Base-by-base conservation (phyloP, 2,797 vertebrate species). In the Chloroceryle amazona region DNA sequence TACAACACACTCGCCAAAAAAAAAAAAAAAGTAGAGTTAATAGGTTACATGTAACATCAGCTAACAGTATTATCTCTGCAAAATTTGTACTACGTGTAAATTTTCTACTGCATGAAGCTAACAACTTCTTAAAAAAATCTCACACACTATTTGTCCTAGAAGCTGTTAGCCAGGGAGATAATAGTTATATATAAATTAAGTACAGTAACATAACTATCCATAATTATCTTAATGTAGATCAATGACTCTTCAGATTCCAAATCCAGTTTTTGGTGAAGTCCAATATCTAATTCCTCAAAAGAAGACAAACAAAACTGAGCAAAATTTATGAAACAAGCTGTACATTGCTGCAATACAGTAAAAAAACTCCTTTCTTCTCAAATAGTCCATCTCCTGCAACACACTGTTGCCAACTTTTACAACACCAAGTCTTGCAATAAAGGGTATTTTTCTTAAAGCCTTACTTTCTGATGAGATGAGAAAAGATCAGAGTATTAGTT, bases 31-130 rank as follows among this genome's bases (percentile, higher is more conserved):
- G 16, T 17, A 41, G 11, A 54, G 7, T 41, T 46, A 42, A 41
- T 8, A 83, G 25, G 15, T 90, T 93, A 80, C 16, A 83, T 96
- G 86, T 87, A 82, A 90, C 47, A 85, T 26, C 25, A 94, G 86
- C 28, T 46, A 49, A 41, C 2, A 22, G 17, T 17, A 86, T 63
- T 51, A 66, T 55, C 61, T 81, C 82, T 47, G 58, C 35, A 81
- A 55, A 76, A 73, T 67, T 62, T 57, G 13, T 31, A 75, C 15
- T 28, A n/a, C 0, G 1, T 70, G 91, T 23, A 74, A 70, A 37
- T 73, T 90, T 93, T 67, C 90, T 87, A 73, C 26, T 82, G 58
- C n/a, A 83, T 55, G n/a, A 96, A 72, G 51, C 3, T n/a, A 54
- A 26, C 10, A 62, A 20, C 31, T 47, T 80, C 1, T 10, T 68